These are phyloP conservation scores for Tribolium madens DNA, from an alignment of 1,140 invertebrate species.

Conservation along the genomic window DNA sequence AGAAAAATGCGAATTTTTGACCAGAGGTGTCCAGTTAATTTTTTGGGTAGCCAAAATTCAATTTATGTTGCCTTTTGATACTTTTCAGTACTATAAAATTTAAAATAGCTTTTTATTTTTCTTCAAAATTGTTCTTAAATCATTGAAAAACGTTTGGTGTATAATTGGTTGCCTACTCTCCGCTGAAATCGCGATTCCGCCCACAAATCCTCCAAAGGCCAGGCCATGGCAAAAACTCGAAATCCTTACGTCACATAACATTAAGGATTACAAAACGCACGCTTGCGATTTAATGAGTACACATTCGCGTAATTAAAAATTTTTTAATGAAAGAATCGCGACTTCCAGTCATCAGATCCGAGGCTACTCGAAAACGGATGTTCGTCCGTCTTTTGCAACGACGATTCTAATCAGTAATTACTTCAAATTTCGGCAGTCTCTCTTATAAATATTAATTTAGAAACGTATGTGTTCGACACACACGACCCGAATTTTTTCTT, in stretches of 20 bases:
- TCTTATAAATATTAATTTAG: conserved; percentile 18
- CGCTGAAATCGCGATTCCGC: too few relatives aligned
- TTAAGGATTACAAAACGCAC: conserved; percentile 19
- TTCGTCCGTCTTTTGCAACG: not conserved
- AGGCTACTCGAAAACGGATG: not conserved
- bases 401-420: not conserved
- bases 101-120: too few relatives aligned
- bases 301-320: conserved; percentile 1
- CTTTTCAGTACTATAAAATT: too few relatives aligned
- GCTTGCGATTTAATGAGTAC: conserved; percentile 59
- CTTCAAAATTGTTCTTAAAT: too few relatives aligned
- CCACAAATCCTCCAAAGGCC: conserved; percentile 53
- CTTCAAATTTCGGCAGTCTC: not conserved
- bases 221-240: conserved; percentile 15
- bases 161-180: too few relatives aligned
- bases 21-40: too few relatives aligned
- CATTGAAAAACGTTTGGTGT: too few relatives aligned
- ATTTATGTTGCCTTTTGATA: too few relatives aligned
- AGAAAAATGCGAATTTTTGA: too few relatives aligned
- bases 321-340: not conserved
- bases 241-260: conserved; percentile 13
- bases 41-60: too few relatives aligned
- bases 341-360: not conserved
- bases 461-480: not conserved
- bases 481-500: not conserved